Evolutionary conservation across 2,797 vertebrate genomes (phyloP).

Genomic region (Enteromius trimaculatus): DNA sequence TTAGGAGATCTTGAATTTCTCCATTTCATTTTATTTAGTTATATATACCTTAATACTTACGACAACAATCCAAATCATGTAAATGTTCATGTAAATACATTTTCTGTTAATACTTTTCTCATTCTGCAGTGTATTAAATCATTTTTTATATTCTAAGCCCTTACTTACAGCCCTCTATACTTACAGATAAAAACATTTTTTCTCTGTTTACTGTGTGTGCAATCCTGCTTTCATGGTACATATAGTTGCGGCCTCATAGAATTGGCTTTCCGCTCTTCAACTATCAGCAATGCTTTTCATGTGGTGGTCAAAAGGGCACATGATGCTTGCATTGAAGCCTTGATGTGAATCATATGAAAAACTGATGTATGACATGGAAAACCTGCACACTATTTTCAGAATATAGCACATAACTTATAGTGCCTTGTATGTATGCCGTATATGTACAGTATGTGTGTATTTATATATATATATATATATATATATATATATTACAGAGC

Average conservation of each 20-base stretch:
- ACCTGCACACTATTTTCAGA: not conserved
- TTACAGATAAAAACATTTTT: not conserved
- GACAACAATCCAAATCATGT: not conserved
- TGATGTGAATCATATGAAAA: constrained; percentile 1
- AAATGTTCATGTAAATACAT: not conserved
- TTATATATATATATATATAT: too few relatives aligned
- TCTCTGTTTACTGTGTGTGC: not conserved
- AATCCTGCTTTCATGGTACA: not conserved
- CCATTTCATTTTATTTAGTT: not conserved
- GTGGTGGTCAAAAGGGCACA: not conserved
- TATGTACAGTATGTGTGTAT: too few relatives aligned
- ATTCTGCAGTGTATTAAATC: not conserved
- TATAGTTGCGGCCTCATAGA: not conserved
- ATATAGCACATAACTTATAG: not conserved
- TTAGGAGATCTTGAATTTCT: not conserved
- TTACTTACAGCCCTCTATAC: too few relatives aligned
- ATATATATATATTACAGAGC: too few relatives aligned
- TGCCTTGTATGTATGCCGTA: not conserved
- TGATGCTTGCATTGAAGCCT: not conserved
- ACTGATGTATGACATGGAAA: not conserved
- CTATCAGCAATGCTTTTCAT: constrained; percentile 12
- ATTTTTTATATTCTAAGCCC: not conserved
- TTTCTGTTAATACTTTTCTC: not conserved
- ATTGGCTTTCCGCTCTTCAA: not conserved
- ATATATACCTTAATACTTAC: not conserved